These are phyloP conservation scores for Belgica antarctica DNA, from an alignment of 2,888 invertebrate genomes.

Conservation along the genomic window DNA sequence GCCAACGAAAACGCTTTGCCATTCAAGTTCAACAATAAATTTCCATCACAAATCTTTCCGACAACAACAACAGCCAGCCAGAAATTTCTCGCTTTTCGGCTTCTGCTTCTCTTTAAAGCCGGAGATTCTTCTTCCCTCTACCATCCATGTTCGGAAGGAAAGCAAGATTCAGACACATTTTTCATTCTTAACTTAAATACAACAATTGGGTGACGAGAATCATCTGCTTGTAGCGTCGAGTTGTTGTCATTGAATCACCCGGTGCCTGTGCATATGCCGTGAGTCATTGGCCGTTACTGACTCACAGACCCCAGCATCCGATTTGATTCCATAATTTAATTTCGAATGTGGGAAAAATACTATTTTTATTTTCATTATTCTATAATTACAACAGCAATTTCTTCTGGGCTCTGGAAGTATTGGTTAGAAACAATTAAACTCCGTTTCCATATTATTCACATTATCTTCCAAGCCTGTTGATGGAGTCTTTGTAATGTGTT, in stretches of 20 bases:
- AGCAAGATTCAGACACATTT: constrained; percentile 3
- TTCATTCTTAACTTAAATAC: background rate
- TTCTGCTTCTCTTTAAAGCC: background rate
- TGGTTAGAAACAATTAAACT: constrained; percentile 34
- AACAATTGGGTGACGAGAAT: background rate
- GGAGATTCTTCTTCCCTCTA: background rate
- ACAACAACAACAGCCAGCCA: too few relatives aligned
- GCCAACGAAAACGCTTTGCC: background rate
- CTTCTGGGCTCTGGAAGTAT: too few relatives aligned
- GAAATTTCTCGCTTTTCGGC: background rate
- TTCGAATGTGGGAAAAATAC: constrained; percentile 44
- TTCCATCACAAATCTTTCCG: background rate
- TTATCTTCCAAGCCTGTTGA: background rate
- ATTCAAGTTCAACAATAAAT: background rate
- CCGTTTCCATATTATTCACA: constrained; percentile 32
- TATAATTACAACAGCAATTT: background rate
- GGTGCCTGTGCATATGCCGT: background rate
- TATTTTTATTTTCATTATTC: constrained; percentile 19
- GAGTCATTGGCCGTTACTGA: background rate
- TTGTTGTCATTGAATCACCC: background rate
- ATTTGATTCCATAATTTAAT: constrained; percentile 39
- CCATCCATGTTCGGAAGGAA: background rate
- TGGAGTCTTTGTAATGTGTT: background rate
- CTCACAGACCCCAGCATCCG: background rate
- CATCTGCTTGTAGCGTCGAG: background rate